Evolutionary conservation across 2,113 vertebrate species (phyloP).

Genomic region (Mellivora capensis): DNA sequence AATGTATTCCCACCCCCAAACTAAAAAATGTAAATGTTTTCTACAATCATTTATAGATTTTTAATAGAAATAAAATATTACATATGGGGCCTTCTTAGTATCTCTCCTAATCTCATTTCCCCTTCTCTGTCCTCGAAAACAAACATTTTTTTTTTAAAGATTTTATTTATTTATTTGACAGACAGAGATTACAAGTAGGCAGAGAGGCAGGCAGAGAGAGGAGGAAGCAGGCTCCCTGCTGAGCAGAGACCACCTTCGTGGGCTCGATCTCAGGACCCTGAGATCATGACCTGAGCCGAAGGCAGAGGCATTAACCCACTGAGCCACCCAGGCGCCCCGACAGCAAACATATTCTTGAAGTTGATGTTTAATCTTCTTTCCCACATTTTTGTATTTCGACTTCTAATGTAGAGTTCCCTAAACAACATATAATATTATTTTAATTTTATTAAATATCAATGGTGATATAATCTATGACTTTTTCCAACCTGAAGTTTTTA

Average conservation of each 20-base stretch:
- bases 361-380: neutral
- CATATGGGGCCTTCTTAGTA: rapidly evolving
- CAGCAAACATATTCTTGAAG: neutral
- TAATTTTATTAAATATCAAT: neutral
- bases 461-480: neutral
- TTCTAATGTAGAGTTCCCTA: neutral
- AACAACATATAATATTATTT: neutral
- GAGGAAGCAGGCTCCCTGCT: no score
- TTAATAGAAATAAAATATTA: slow-evolving; percentile 3
- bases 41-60: neutral
- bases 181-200: no score
- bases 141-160: no score
- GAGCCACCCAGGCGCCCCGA: no score
- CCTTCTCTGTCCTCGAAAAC: neutral
- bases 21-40: neutral
- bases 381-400: neutral
- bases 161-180: no score
- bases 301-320: no score
- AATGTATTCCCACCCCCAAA: neutral
- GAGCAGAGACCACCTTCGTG: no score
- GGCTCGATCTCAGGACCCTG: no score
- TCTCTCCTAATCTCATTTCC: neutral
- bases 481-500: neutral
- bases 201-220: no score
- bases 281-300: no score